Evolutionary conservation across 2,888 invertebrate species (phyloP).

Genomic region (Pinctada fucata): DNA sequence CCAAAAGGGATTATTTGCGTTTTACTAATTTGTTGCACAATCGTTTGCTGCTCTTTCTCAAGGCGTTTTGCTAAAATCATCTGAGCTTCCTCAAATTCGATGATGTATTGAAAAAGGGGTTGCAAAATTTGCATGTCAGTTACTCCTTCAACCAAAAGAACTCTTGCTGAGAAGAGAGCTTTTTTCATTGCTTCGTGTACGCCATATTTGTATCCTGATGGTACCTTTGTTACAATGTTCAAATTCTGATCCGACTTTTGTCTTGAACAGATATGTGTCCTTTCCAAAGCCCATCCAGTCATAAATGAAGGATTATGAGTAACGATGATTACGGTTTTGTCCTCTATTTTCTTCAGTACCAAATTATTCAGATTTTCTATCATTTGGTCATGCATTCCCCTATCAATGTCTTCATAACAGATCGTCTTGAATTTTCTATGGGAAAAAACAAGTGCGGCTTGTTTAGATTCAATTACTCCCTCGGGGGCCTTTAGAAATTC

Average conservation of each 20-base stretch:
- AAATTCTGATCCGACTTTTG: no score
- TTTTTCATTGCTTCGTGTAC: slow-evolving; percentile 1
- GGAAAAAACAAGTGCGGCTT: slow-evolving; percentile 37
- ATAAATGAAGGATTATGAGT: slow-evolving; percentile 35
- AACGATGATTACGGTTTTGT: slow-evolving; percentile 28
- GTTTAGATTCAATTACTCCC: slow-evolving; percentile 41
- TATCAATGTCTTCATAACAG: slow-evolving; percentile 40
- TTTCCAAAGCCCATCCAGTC: slow-evolving; percentile 7
- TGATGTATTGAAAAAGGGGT: neutral
- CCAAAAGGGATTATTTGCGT: no score
- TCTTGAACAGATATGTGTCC: neutral
- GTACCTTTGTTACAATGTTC: neutral
- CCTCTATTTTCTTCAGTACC: slow-evolving; percentile 5
- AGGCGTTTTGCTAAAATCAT: no score
- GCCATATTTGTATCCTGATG: no score
- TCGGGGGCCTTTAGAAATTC: slow-evolving; percentile 38
- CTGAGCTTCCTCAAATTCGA: no score
- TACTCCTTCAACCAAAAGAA: slow-evolving; percentile 12
- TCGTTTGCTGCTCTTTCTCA: no score
- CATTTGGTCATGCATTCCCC: slow-evolving; percentile 50
- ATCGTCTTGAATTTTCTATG: slow-evolving; percentile 33
- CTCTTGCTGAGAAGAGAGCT: slow-evolving; percentile 11
- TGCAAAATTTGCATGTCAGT: slow-evolving; percentile 6
- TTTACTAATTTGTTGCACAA: no score
- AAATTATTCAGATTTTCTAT: slow-evolving; percentile 34